Base-by-base conservation (phyloP, 2,797 vertebrate genomes). In the Champsocephalus esox region DNA sequence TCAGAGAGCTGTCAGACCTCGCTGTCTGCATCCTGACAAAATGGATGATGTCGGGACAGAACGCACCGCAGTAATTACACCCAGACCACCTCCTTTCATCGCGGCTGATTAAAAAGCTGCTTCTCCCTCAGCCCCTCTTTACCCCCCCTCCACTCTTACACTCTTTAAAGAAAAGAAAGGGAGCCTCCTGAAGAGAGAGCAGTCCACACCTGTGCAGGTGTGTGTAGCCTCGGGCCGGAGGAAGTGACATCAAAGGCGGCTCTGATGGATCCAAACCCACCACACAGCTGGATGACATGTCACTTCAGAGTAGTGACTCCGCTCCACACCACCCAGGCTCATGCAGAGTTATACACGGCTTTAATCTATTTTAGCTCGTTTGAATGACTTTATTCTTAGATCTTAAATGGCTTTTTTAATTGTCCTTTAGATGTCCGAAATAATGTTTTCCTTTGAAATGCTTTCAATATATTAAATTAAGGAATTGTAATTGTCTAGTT, bases 161-260 rank as follows among this genome's bases (percentile, higher is more conserved):
- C 51, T 77, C 56, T 81, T 83, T 64, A 64, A 74, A 67, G 63
- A 81, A 80, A 57, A 5, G 24, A 38, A 59, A 4, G 21, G 17
- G 16, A 12, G 55, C 48, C 79, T 89, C 67, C 64, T 57, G 57
- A 74, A 73, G 82, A 66, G 50, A 72, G 78, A 73, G 44, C 16
- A 9, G 44, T 66, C 73, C 70, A 86, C 94, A 94, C 89, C 93
- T 94, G 93, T 80, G 66, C 94, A 95, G 94, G 94, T 95, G 94
- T 83, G 84, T 19, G 69, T 43, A 66, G 88, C 91, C 87, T 79
- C 71, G 48, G 88, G 92, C 87, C 73, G 78, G 72, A 92, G 93
- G 93, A 93, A 93, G 92, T 92, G 87, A 89, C 90, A 93, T 93
- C 79, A 94, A 93, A 94, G 69, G 62, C 54, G 41, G 58, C 83